Conservation (phyloP, 2,113 vertebrate species). For the Salvator merianae region DNA sequence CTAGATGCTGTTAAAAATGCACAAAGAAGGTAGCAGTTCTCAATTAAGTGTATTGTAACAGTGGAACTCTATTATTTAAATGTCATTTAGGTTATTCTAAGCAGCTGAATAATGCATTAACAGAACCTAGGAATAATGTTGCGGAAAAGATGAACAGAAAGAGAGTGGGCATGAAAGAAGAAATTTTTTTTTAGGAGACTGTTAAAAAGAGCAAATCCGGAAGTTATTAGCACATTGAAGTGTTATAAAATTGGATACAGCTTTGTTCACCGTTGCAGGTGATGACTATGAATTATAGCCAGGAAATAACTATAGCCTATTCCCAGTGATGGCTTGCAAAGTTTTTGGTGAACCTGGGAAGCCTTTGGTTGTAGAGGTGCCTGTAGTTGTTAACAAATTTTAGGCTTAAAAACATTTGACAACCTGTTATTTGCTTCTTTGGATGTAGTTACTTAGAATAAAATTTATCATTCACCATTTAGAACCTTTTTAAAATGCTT, state of each 20-base stretch:
- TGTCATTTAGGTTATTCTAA: not conserved
- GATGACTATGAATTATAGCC: not conserved
- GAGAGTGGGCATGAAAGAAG: not conserved
- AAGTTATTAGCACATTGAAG: not conserved
- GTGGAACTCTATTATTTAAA: not conserved
- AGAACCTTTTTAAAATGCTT: too few relatives aligned
- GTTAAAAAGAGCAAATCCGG: rapidly evolving
- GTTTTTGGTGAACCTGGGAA: not conserved
- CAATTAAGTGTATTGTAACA: not conserved
- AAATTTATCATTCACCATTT: too few relatives aligned
- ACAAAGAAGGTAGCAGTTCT: not conserved
- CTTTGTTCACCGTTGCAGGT: not conserved
- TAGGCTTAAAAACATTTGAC: not conserved
- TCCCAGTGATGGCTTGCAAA: not conserved
- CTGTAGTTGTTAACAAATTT: not conserved
- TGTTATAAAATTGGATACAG: not conserved
- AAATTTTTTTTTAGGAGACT: not conserved
- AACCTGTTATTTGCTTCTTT: not conserved
- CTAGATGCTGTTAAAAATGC: not conserved
- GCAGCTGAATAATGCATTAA: not conserved
- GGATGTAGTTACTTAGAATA: too few relatives aligned
- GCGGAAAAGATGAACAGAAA: not conserved
- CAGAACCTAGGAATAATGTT: not conserved
- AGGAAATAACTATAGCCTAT: too few relatives aligned
- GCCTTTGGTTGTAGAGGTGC: not conserved